A percentile compares a stretch with the other conserved stretches of the same genome.
Conservation (phyloP, 2,888 invertebrate genomes). For the Noctuana brunneofusca region DNA sequence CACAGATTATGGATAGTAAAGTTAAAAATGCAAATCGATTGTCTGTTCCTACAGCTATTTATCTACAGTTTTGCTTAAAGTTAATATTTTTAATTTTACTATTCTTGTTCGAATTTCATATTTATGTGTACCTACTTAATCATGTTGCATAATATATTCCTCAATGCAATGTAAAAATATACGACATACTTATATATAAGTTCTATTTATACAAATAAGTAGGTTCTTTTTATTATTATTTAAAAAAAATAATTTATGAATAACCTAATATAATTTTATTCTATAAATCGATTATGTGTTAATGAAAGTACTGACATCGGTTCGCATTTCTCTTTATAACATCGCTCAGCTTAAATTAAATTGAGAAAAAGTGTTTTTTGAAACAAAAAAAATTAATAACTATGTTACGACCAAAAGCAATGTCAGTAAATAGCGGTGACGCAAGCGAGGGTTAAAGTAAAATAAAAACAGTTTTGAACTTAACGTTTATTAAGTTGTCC, state of each 20-base stretch:
- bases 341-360: conserved; percentile 45
- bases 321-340: conserved; percentile 40
- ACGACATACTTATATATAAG: neutral
- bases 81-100: too few relatives aligned
- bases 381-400: neutral
- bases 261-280: neutral
- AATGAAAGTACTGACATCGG: conserved; percentile 43
- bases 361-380: neutral
- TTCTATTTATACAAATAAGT: too few relatives aligned
- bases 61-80: too few relatives aligned
- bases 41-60: too few relatives aligned
- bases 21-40: too few relatives aligned
- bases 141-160: conserved; percentile 14
- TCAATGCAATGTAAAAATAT: neutral
- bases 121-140: too few relatives aligned
- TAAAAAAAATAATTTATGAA: too few relatives aligned
- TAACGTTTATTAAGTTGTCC: conserved; percentile 75
- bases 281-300: neutral
- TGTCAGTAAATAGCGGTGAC: conserved; percentile 40
- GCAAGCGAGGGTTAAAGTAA: conserved; percentile 59
- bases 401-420: conserved; percentile 26
- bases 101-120: too few relatives aligned
- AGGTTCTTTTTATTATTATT: neutral
- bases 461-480: conserved; percentile 56
- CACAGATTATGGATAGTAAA: too few relatives aligned